These are phyloP conservation scores for Eptesicus fuscus DNA, from an alignment of 2,113 vertebrate species.

Conservation along the genomic window DNA sequence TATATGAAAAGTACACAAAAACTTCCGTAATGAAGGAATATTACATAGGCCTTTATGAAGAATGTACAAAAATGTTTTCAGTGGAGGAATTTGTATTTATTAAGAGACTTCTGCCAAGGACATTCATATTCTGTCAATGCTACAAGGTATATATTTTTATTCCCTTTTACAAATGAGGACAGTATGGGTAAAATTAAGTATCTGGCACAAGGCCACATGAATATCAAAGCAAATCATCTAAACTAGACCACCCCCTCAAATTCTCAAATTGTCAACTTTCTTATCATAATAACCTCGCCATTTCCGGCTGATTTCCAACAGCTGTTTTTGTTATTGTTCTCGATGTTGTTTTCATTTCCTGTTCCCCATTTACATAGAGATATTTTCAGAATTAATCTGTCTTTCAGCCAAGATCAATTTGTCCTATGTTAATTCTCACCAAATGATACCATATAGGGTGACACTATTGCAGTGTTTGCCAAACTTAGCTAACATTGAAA, in stretches of 20 bases:
- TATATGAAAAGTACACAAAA: background rate
- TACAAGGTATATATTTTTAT: background rate
- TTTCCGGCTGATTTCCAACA: constrained; percentile 48
- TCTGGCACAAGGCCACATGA: background rate
- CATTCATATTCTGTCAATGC: background rate
- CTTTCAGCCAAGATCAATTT: constrained; percentile 26
- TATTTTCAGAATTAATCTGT: constrained; percentile 22
- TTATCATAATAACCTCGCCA: background rate
- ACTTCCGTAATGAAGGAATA: background rate
- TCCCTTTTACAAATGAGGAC: background rate
- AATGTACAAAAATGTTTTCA: background rate
- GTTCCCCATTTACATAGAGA: constrained; percentile 10
- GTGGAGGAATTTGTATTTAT: background rate
- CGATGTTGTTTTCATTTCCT: constrained; percentile 32
- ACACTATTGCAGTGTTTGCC: background rate
- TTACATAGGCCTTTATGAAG: background rate
- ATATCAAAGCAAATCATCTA: background rate
- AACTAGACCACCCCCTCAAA: background rate
- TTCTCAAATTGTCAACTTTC: background rate
- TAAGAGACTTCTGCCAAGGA: background rate
- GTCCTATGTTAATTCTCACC: background rate
- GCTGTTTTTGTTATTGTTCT: constrained; percentile 48
- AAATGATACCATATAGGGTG: background rate
- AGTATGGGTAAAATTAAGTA: background rate
- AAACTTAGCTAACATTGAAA: background rate